Conservation (phyloP, 2,113 vertebrate species). For the Gobius niger region DNA sequence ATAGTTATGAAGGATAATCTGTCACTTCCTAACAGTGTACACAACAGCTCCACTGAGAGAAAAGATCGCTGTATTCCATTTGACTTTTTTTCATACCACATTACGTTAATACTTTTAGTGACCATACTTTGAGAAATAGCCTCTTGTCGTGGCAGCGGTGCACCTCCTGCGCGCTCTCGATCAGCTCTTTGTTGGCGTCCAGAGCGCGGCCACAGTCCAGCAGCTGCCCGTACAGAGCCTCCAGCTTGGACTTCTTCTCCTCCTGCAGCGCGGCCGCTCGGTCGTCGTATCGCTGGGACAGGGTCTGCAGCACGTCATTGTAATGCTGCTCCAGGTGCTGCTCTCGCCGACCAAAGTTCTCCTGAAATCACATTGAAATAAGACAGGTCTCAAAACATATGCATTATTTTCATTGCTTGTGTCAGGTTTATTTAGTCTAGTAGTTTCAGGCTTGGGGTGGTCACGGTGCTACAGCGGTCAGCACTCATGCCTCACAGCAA, state of each 20-base stretch:
- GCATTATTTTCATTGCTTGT: no score
- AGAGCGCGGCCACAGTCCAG: slow-evolving; percentile 84
- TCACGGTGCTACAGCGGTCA: no score
- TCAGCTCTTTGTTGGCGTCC: slow-evolving; percentile 86
- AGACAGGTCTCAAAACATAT: no score
- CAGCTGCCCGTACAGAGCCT: slow-evolving; percentile 87
- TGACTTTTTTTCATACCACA: no score
- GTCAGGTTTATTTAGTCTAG: no score
- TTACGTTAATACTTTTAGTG: background rate
- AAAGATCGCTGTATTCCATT: no score
- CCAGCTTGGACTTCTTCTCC: slow-evolving; percentile 89
- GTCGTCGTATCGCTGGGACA: slow-evolving; percentile 87
- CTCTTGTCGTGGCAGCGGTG: slow-evolving; percentile 81
- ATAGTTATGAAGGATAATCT: no score
- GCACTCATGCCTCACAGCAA: no score
- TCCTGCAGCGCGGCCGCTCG: slow-evolving; percentile 80
- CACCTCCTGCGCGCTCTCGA: slow-evolving; percentile 84
- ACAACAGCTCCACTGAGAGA: no score
- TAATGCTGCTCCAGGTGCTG: slow-evolving; percentile 91
- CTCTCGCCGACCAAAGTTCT: slow-evolving; percentile 93
- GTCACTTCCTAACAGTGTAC: no score
- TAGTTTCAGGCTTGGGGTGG: no score
- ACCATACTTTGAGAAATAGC: slow-evolving; percentile 85
- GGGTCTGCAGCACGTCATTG: slow-evolving; percentile 85
- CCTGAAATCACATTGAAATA: slow-evolving; percentile 72